phyloP scores from a whole-genome alignment of 1,140 invertebrate species.

The Stegodyphus mimosarum region DNA sequence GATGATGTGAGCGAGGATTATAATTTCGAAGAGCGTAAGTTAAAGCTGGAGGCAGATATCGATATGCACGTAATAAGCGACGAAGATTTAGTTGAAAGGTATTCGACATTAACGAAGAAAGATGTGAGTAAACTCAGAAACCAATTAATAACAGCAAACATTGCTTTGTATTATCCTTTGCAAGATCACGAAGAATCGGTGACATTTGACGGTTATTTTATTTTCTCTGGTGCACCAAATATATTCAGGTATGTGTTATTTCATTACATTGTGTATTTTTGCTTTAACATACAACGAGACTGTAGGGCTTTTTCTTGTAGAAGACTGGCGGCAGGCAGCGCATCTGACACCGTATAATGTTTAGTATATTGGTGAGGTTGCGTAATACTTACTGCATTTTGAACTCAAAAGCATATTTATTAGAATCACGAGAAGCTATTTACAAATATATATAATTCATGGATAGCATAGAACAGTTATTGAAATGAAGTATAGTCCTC shows the following conservation, averaged over 20 bases:
- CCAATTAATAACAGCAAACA: not conserved
- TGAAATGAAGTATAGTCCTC: too few relatives aligned
- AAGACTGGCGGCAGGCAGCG: too few relatives aligned
- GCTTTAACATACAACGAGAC: too few relatives aligned
- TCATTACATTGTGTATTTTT: too few relatives aligned
- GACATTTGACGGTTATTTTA: constrained; percentile 6
- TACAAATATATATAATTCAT: too few relatives aligned
- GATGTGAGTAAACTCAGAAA: not conserved
- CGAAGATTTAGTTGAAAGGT: constrained; percentile 11
- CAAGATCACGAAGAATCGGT: not conserved
- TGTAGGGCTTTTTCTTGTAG: too few relatives aligned
- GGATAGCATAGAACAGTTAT: too few relatives aligned
- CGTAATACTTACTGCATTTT: too few relatives aligned
- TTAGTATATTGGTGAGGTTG: too few relatives aligned
- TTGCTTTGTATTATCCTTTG: constrained; percentile 5
- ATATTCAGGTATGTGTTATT: not conserved
- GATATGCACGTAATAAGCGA: not conserved
- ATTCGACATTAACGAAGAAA: not conserved
- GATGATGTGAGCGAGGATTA: not conserved
- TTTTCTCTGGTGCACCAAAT: not conserved
- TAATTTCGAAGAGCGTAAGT: not conserved
- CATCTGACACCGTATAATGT: too few relatives aligned
- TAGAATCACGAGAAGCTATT: too few relatives aligned
- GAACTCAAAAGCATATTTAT: too few relatives aligned
- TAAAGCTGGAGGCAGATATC: not conserved